Conservation (phyloP, 2,113 vertebrate species). For the Pelecanus crispus region DNA sequence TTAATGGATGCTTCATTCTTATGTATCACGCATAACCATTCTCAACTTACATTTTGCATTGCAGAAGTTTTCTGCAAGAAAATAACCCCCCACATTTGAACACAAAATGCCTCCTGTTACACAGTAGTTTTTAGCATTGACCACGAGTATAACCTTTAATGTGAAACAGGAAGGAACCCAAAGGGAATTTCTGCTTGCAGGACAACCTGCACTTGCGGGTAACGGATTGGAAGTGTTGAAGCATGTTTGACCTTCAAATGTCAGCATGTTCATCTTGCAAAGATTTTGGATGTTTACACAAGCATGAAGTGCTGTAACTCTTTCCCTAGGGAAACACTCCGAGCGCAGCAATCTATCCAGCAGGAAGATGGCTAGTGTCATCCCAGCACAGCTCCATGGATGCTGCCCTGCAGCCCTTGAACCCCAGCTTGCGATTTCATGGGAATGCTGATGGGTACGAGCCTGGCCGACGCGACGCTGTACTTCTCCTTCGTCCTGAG, state of each 20-base stretch:
- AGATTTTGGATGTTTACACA: background rate
- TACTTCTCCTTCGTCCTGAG: background rate
- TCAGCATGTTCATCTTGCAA: background rate
- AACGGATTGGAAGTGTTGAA: background rate
- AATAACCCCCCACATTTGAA: background rate
- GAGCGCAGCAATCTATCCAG: background rate
- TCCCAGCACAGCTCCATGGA: background rate
- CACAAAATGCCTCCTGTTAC: background rate
- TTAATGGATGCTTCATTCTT: background rate
- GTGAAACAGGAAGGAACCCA: background rate
- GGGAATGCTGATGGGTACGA: accelerated
- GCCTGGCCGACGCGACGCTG: accelerated
- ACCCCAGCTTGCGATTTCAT: background rate
- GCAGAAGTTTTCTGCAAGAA: background rate
- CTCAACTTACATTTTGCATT: background rate
- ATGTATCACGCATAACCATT: accelerated
- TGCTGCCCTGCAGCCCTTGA: background rate
- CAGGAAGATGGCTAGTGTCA: accelerated
- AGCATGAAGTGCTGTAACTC: background rate
- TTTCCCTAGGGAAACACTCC: background rate
- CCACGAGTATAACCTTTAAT: background rate
- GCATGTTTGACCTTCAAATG: conserved; percentile 14
- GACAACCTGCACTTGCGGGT: background rate
- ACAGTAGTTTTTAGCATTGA: background rate
- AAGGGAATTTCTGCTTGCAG: background rate